These are phyloP conservation scores for Ephialtes manifestator DNA, from an alignment of 2,888 invertebrate genomes.

Conservation along the genomic window DNA sequence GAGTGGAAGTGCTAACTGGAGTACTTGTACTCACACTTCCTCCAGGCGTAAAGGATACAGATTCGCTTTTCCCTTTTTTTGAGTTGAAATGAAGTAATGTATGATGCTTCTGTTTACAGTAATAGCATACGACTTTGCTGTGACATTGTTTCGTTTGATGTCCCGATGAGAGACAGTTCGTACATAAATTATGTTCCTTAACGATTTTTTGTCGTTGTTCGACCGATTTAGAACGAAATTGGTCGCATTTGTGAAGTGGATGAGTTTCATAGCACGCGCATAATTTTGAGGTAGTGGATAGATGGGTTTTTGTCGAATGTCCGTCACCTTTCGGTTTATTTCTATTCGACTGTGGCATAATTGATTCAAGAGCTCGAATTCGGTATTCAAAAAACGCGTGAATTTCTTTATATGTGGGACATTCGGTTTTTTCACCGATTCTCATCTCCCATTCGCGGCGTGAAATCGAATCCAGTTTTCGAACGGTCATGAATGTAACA, in stretches of 20 bases:
- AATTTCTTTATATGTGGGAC: not conserved
- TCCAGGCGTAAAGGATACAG: not conserved
- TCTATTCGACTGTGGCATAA: not conserved
- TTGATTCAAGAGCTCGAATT: not conserved
- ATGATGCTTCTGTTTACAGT: slow-evolving; percentile 50
- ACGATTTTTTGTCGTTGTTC: no score
- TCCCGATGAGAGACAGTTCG: no score
- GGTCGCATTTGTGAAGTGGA: no score
- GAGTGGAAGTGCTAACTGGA: not conserved
- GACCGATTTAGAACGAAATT: no score
- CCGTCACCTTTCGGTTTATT: no score
- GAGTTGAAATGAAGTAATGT: slow-evolving; percentile 9
- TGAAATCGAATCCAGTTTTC: slow-evolving; percentile 47
- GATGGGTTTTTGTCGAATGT: no score
- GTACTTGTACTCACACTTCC: not conserved
- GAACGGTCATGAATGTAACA: not conserved
- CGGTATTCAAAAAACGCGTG: not conserved
- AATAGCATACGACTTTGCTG: slow-evolving; percentile 20
- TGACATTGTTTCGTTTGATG: no score
- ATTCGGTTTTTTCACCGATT: not conserved
- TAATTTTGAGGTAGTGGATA: no score
- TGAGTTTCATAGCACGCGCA: no score
- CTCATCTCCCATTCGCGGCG: slow-evolving; percentile 59
- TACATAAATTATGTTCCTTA: no score
- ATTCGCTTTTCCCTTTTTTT: not conserved